Base-by-base conservation (phyloP, 2,888 invertebrate genomes). In the Acanthosoma haemorrhoidale region DNA sequence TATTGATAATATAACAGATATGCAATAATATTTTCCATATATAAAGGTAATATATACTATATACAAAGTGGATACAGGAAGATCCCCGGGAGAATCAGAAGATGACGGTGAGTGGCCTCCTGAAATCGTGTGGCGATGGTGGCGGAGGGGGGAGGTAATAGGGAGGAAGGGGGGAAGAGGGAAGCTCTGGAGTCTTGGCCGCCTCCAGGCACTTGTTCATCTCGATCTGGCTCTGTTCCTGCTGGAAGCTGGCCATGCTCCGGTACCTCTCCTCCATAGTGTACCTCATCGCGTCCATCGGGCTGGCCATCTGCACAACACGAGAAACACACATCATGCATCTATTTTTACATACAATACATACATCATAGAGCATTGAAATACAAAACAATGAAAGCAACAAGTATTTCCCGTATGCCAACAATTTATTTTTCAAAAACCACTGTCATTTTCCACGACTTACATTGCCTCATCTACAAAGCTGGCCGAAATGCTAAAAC, bases 251-350 rank as follows among this genome's bases (percentile, higher is more conserved):
- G 18, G 34, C n/a, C 31, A 64, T 83, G 21, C 87, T 86, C 68
- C 90, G 84, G 79, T 90, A 90, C 76, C 88, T 87, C 0, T 88
- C 88, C 75, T 89, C 89, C 82, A 89, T 85, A 0, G 89, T 87
- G 78, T 90, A 89, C 77, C 89, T 89, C 88, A 89, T 89, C 15
- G 86, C 85, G 77, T 90, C 90, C 88, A 90, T 89, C 73, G 89
- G 84, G 63, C 87, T 86, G 6, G 87, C 87, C 72, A 89, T 87
- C 89, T 89, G 84, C 1, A 84, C n/a, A n/a, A n/a, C n/a, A n/a
- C n/a, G n/a, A n/a, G n/a, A n/a, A n/a, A n/a, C n/a, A n/a, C n/a
- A n/a, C n/a, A n/a, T n/a, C n/a, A n/a, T n/a, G n/a, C n/a, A n/a
- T n/a, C n/a, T n/a, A n/a, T n/a, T n/a, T n/a, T n/a, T n/a, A n/a